These are phyloP conservation scores for Ceyx erithaca DNA, from an alignment of 2,797 vertebrate species.

Conservation along the genomic window DNA sequence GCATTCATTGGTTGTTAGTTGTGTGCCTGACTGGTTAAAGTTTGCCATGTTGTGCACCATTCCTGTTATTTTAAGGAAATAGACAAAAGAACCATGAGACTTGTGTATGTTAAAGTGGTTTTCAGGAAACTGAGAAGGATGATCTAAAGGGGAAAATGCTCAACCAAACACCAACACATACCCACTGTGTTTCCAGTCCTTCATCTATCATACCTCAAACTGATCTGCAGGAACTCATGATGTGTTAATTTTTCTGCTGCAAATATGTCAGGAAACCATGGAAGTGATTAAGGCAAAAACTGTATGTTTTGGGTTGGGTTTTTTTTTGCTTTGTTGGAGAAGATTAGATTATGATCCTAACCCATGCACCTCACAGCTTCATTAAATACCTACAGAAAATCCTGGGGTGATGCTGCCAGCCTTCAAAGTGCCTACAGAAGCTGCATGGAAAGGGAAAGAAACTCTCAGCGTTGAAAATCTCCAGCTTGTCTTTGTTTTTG, in stretches of 20 bases:
- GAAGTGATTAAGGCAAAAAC: not conserved
- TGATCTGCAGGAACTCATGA: not conserved
- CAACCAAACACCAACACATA: not conserved
- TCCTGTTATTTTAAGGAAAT: not conserved
- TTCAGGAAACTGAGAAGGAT: not conserved
- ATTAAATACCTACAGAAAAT: not conserved
- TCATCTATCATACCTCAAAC: not conserved
- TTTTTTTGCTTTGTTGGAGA: not conserved
- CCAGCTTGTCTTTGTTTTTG: too few species aligned
- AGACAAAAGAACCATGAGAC: not conserved
- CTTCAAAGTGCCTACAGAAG: not conserved
- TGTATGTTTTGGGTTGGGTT: too few species aligned
- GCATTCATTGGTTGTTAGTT: not conserved
- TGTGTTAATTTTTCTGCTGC: not conserved
- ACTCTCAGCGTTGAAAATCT: not conserved
- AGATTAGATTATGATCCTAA: conserved; percentile 3
- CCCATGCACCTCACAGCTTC: not conserved
- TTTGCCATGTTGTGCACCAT: not conserved
- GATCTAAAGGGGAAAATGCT: not conserved
- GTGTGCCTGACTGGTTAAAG: not conserved
- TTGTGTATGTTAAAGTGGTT: not conserved
- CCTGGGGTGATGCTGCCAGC: not conserved
- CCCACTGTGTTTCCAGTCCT: not conserved
- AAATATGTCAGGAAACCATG: not conserved
- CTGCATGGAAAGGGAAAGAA: not conserved